These are phyloP conservation scores for Aphyosemion australe DNA, from an alignment of 2,113 vertebrate species.

Conservation along the genomic window DNA sequence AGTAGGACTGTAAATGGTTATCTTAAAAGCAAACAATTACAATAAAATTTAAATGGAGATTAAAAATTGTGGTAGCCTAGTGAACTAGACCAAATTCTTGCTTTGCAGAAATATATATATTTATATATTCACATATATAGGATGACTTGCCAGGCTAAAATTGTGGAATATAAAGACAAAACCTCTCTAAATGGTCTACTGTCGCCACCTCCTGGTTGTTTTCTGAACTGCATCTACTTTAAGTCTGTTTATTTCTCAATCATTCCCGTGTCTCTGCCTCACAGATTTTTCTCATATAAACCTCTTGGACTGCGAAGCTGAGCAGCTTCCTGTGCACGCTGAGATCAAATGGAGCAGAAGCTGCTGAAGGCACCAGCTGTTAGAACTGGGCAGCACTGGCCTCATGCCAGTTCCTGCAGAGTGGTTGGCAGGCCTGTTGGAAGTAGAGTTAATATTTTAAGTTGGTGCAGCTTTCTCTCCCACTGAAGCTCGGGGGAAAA, in stretches of 20 bases:
- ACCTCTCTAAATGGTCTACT: constrained; percentile 1
- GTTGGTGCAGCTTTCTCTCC: constrained; percentile 6
- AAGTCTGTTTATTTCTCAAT: background rate
- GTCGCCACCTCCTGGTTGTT: constrained; percentile 60
- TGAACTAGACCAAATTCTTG: no score
- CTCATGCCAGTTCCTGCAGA: constrained; percentile 16
- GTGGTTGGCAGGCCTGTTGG: constrained; percentile 18
- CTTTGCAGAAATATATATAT: no score
- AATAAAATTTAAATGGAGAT: no score
- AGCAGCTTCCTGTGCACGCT: background rate
- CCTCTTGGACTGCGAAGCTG: background rate
- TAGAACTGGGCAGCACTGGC: constrained; percentile 17
- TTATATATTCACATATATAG: no score
- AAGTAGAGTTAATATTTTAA: constrained; percentile 10
- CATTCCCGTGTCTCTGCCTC: background rate
- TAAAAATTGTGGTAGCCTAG: no score
- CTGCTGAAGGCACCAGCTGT: constrained; percentile 35
- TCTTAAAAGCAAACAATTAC: no score
- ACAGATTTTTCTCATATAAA: background rate
- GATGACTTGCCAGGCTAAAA: no score
- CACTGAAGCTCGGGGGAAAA: background rate
- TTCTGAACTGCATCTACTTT: constrained; percentile 25
- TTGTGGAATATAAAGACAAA: no score
- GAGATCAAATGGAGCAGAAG: constrained; percentile 14
- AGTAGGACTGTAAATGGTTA: no score